Conservation (phyloP, 1,140 invertebrate genomes). For the Drosophila burlai region DNA sequence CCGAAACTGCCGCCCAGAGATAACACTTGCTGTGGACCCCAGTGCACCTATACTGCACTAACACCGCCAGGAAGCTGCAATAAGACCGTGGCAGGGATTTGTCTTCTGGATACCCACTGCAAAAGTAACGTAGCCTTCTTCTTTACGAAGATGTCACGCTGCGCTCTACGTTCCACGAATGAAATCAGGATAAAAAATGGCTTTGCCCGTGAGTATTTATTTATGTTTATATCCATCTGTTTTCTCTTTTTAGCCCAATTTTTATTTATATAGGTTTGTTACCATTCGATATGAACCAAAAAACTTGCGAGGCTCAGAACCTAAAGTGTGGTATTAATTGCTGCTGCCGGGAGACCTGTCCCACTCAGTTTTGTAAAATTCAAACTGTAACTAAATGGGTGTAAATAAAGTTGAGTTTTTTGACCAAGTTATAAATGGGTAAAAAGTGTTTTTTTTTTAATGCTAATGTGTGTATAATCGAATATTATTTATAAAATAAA, state of each 20-base stretch:
- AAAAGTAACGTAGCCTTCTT: neutral
- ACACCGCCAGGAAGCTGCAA: neutral
- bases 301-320: slow-evolving; percentile 7
- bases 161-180: neutral
- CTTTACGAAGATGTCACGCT: neutral
- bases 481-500: neutral
- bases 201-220: slow-evolving; percentile 1
- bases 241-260: too few relatives aligned
- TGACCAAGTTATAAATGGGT: neutral
- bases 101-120: slow-evolving; percentile 38
- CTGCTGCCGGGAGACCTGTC: slow-evolving; percentile 42
- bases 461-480: neutral
- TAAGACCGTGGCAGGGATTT: neutral
- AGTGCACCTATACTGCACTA: neutral
- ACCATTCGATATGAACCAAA: neutral
- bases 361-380: slow-evolving; percentile 27
- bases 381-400: slow-evolving; percentile 15
- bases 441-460: neutral
- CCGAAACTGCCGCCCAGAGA: slow-evolving; percentile 28
- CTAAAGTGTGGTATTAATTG: slow-evolving; percentile 31
- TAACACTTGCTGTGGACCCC: slow-evolving; percentile 35
- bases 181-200: neutral
- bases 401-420: neutral
- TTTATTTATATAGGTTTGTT: slow-evolving; percentile 11
- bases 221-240: neutral